Evolutionary conservation across 2,888 invertebrate genomes (phyloP), one percentile per base, ranked within the genome.

Genomic region (Athetis lepigone): DNA sequence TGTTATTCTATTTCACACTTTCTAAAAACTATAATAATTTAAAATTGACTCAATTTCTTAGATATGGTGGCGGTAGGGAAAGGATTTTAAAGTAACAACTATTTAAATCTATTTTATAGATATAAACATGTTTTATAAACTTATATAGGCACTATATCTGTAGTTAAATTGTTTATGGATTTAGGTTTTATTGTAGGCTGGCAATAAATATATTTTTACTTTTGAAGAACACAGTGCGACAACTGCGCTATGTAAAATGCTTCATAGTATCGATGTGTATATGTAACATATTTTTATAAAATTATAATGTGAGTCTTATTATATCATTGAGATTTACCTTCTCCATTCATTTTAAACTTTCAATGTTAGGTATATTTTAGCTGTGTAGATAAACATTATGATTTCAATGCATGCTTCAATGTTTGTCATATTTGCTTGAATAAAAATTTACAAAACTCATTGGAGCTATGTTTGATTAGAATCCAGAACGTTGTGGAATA

Each of bases 371-470:
- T 73, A 77, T 77, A 71, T 59, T 77, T 81, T 83, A 83, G 83
- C 79, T 84, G 78, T 88, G 87, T 90, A 91, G 88, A 87, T 90
- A 88, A 89, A 88, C 83, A 85, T 84, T 85, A 84, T 85, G 79
- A 85, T 85, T 85, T 86, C 85, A 88, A 83, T 91, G 88, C 90
- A 90, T 93, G 92, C 89, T 88, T 90, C 79, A 80, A 89, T 90
- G 87, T 91, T 90, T 94, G 93, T 93, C 92, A 91, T 90, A 88
- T 86, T 90, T 93, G 92, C 93, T 94, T 94, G 74, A 94, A 93
- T 93, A 93, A 93, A 93, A 86, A 77, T 81, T 78, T 85, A 76
- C 79, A 90, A 92, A 89, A 83, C 80, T 78, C 79, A 81, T 73
- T 79, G 49, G 70, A 77, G 76, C 71, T 73, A 84, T 89, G 83